Conservation (phyloP, 1,140 invertebrate species). For the Drosophila kepulauana region DNA sequence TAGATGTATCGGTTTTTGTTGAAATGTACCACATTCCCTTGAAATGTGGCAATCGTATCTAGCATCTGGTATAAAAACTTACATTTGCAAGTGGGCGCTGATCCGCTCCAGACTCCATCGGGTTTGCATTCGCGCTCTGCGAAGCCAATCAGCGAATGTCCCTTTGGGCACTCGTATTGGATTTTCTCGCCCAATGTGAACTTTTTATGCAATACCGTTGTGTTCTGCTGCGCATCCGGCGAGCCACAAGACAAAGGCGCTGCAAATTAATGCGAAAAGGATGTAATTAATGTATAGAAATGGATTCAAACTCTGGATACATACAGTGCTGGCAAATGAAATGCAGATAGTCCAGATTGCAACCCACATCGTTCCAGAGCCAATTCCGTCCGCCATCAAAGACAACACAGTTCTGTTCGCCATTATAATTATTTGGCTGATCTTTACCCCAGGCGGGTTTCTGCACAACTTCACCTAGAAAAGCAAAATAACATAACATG, state of each 20-base stretch:
- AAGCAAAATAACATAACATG: too few species aligned
- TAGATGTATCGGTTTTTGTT: too few species aligned
- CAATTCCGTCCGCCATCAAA: conserved; percentile 94
- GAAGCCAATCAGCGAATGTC: conserved; percentile 92
- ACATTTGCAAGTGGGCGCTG: conserved; percentile 94
- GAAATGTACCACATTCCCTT: too few species aligned
- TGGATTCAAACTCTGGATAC: conserved; percentile 69
- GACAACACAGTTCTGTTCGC: conserved; percentile 97
- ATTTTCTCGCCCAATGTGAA: conserved; percentile 90
- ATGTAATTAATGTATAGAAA: neutral
- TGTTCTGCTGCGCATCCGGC: conserved; percentile 93
- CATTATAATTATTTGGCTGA: conserved; percentile 98
- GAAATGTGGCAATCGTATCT: too few species aligned
- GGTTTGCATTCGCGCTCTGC: conserved; percentile 89
- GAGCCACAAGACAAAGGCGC: conserved; percentile 93
- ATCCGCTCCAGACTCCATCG: conserved; percentile 93
- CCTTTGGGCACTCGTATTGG: conserved; percentile 92
- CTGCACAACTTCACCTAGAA: conserved; percentile 90
- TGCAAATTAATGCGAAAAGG: conserved; percentile 74
- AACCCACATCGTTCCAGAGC: conserved; percentile 98
- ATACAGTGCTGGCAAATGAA: conserved; percentile 97
- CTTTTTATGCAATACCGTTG: conserved; percentile 91
- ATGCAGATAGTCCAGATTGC: conserved; percentile 95
- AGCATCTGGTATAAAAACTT: conserved; percentile 76
- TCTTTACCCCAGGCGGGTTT: conserved; percentile 96